These are phyloP conservation scores for Heteropelma amictum DNA, from an alignment of 2,888 invertebrate species.

Conservation along the genomic window DNA sequence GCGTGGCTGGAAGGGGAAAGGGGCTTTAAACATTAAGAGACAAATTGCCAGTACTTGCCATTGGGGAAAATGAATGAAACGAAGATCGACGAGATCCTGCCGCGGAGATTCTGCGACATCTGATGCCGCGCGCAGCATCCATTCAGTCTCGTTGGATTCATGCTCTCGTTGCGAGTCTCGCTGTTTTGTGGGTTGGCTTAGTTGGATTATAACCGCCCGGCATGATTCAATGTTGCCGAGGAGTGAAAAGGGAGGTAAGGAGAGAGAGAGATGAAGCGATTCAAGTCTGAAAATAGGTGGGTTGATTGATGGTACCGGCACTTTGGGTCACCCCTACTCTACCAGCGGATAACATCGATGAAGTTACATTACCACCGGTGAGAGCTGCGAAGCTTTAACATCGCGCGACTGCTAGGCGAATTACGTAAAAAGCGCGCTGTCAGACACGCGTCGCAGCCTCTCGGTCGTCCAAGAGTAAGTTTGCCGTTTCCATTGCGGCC, in stretches of 20 bases:
- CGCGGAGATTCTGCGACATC: conserved; percentile 26
- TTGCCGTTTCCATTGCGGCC: no score
- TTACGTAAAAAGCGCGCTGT: conserved; percentile 77
- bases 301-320: conserved; percentile 74
- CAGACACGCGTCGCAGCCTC: no score
- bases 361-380: conserved; percentile 76
- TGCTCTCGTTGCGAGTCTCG: conserved; percentile 21
- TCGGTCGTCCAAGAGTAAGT: no score
- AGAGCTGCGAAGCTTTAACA: no score
- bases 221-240: conserved; percentile 36
- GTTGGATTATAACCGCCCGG: conserved; percentile 49
- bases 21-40: neutral
- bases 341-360: conserved; percentile 75
- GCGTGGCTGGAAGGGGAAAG: no score
- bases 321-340: conserved; percentile 63
- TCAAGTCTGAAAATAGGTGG: conserved; percentile 58
- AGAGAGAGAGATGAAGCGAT: conserved; percentile 53
- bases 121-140: conserved; percentile 24
- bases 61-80: conserved; percentile 25
- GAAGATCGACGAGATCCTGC: conserved; percentile 40
- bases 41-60: neutral
- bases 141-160: no score
- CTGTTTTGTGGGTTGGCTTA: conserved; percentile 34
- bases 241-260: conserved; percentile 52
- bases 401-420: no score